These are phyloP conservation scores for Ormyrus pomaceus DNA, from an alignment of 2,888 invertebrate species.

Conservation along the genomic window DNA sequence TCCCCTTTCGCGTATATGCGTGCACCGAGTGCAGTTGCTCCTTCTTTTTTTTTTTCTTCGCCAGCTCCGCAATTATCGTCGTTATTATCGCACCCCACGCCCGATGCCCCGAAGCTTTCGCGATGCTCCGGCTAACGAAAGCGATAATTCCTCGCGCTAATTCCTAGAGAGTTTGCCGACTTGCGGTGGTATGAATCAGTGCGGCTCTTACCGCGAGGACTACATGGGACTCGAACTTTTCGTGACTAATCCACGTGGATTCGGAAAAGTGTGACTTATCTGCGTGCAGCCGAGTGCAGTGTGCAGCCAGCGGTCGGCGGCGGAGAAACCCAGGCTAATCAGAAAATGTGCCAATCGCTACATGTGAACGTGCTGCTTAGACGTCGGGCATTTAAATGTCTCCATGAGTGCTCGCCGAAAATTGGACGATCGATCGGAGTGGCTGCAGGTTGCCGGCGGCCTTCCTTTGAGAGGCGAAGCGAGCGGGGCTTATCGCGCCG, in stretches of 20 bases:
- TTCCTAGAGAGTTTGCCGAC: neutral
- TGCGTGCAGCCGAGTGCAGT: neutral
- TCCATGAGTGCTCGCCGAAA: neutral
- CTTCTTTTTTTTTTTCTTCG: neutral
- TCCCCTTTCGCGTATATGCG: neutral
- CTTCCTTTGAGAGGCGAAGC: constrained; percentile 30
- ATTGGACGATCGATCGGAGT: neutral
- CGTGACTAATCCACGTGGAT: neutral
- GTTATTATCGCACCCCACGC: neutral
- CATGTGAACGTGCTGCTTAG: neutral
- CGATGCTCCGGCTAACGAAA: neutral
- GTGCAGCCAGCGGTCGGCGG: neutral
- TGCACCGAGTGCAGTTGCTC: neutral
- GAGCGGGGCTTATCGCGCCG: constrained; percentile 27
- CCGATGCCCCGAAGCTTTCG: neutral
- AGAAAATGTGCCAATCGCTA: neutral
- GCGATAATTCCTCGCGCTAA: neutral
- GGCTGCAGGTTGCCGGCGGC: neutral
- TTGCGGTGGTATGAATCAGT: neutral
- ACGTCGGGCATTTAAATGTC: neutral
- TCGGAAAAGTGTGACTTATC: neutral
- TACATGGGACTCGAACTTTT: neutral
- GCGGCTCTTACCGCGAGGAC: neutral
- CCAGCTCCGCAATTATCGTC: neutral
- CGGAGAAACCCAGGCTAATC: neutral